Evolutionary conservation across 2,113 vertebrate species (phyloP).

Genomic region (Nyctibius bracteatus): DNA sequence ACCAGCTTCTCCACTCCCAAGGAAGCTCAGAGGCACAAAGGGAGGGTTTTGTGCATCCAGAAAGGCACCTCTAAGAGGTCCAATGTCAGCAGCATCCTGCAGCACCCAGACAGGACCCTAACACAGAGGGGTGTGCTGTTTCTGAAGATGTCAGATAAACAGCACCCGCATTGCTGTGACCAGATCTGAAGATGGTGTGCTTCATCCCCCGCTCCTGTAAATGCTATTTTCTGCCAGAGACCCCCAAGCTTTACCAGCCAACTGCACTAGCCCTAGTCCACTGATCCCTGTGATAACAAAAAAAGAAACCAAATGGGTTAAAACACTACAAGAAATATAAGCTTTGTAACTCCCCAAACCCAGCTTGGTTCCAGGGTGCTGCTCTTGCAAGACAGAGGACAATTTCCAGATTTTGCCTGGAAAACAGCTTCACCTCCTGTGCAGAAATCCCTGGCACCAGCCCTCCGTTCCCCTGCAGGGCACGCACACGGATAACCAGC

Average conservation of each 20-base stretch:
- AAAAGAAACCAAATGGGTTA: not conserved
- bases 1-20: fast-evolving
- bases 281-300: not conserved
- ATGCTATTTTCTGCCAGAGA: not conserved
- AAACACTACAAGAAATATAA: not conserved
- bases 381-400: not conserved
- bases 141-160: not conserved
- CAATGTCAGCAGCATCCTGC: not conserved
- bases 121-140: not conserved
- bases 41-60: not conserved
- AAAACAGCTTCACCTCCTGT: not conserved
- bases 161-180: not conserved
- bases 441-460: not conserved
- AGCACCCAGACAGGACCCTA: not conserved
- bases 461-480: not conserved
- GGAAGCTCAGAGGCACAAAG: not conserved
- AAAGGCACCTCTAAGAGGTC: not conserved
- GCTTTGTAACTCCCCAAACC: not conserved
- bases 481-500: fast-evolving
- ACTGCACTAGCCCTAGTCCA: not conserved
- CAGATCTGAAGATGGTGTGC: not conserved
- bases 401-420: not conserved
- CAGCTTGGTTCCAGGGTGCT: not conserved
- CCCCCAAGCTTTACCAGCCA: not conserved
- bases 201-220: not conserved